Evolutionary conservation across 2,888 invertebrate genomes (phyloP).

Genomic region (Druceiella hillmani): DNA sequence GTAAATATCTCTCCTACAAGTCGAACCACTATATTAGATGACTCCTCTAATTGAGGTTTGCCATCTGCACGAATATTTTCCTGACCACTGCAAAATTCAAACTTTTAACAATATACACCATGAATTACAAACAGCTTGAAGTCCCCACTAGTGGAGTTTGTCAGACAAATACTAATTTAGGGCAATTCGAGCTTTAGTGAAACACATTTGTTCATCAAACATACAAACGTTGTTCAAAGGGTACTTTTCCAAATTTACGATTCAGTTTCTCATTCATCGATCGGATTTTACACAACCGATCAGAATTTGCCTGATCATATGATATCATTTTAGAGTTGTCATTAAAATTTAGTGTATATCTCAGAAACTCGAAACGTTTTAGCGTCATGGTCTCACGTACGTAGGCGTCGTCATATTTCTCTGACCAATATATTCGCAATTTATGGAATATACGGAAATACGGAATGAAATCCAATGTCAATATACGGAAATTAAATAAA

Average conservation of each 20-base stretch:
- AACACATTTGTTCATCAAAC: slow-evolving; percentile 26
- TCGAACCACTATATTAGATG: slow-evolving; percentile 29
- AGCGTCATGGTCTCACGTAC: slow-evolving; percentile 15
- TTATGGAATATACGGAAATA: no score
- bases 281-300: slow-evolving; percentile 19
- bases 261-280: slow-evolving; percentile 17
- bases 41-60: slow-evolving; percentile 29
- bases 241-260: slow-evolving; percentile 8
- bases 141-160: slow-evolving; percentile 33
- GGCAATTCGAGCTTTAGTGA: slow-evolving; percentile 19
- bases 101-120: slow-evolving; percentile 28
- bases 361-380: slow-evolving; percentile 19
- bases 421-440: slow-evolving; percentile 13
- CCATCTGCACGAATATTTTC: no score
- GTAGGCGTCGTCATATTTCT: slow-evolving; percentile 8
- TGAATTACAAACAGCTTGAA: no score
- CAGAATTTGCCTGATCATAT: slow-evolving; percentile 12
- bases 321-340: slow-evolving; percentile 15
- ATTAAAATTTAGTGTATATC: slow-evolving; percentile 19
- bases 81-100: no score
- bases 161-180: slow-evolving; percentile 29
- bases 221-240: slow-evolving; percentile 16
- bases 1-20: slow-evolving; percentile 26
- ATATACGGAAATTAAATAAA: slow-evolving; percentile 20
- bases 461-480: no score